These are phyloP conservation scores for Caenorhabditis macrosperma DNA, from an alignment of 2,888 invertebrate genomes.

Conservation along the genomic window DNA sequence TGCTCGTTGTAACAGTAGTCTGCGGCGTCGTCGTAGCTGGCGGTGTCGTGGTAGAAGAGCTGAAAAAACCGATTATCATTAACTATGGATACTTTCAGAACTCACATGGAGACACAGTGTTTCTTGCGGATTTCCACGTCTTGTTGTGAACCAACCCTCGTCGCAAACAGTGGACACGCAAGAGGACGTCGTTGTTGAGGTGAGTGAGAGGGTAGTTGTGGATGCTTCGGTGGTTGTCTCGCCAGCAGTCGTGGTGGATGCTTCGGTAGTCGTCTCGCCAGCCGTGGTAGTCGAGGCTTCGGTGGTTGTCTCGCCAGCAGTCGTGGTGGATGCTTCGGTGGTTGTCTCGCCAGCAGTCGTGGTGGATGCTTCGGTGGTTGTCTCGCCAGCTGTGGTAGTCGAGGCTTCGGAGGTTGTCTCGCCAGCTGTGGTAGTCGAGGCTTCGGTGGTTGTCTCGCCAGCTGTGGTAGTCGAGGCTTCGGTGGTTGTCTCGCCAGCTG, in stretches of 20 bases:
- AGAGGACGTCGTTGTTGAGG: constrained; percentile 2
- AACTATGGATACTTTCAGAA: background rate
- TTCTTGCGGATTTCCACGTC: constrained; percentile 22
- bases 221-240: too few relatives aligned
- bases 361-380: background rate
- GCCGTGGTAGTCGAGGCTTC: too few relatives aligned
- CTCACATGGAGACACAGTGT: constrained; percentile 37
- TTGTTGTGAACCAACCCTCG: constrained; percentile 38
- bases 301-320: too few relatives aligned
- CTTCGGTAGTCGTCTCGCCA: background rate
- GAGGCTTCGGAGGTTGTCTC: background rate
- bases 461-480: too few relatives aligned
- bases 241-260: background rate
- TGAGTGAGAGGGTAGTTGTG: background rate
- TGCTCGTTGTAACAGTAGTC: constrained; percentile 28
- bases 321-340: too few relatives aligned
- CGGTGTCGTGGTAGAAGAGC: constrained; percentile 47
- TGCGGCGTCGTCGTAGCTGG: constrained; percentile 32
- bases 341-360: background rate
- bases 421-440: background rate
- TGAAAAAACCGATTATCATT: constrained; percentile 3
- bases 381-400: background rate
- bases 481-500: too few relatives aligned
- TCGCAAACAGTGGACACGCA: constrained; percentile 34
- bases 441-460: too few relatives aligned